phyloP scores from a whole-genome alignment of 2,113 vertebrate species.

The Anseranas semipalmata region DNA sequence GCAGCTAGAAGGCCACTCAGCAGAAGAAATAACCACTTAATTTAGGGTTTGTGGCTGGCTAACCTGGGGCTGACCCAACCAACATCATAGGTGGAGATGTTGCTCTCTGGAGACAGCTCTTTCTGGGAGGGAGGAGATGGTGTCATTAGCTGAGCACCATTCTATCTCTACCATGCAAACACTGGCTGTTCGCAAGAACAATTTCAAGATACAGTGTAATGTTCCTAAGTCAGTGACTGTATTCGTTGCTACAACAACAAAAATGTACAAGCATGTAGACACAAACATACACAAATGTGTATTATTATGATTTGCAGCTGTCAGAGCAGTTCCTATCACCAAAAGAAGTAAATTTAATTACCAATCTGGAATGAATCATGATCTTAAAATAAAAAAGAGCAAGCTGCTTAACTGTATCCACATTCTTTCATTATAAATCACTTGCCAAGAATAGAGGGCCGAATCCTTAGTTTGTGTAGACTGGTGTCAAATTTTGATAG shows the following conservation, averaged over 20 bases:
- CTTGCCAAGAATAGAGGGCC: not conserved
- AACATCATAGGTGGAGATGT: not conserved
- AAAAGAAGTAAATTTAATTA: slow-evolving; percentile 28
- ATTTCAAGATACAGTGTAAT: not conserved
- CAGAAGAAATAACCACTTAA: not conserved
- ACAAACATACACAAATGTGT: slow-evolving; percentile 6
- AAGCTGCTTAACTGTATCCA: not conserved
- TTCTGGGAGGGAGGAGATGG: not conserved
- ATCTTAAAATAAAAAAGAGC: slow-evolving; percentile 16
- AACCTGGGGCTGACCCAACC: rapidly evolving
- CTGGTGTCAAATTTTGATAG: not conserved
- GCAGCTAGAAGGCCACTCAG: rapidly evolving
- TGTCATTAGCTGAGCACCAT: not conserved
- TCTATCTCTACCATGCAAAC: not conserved
- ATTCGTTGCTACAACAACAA: not conserved
- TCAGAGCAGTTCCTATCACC: not conserved
- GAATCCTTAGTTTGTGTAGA: not conserved
- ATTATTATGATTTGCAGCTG: slow-evolving; percentile 44
- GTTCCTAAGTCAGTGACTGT: not conserved
- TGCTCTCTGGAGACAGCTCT: not conserved
- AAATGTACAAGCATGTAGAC: not conserved
- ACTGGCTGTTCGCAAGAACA: not conserved
- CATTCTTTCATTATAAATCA: slow-evolving; percentile 13
- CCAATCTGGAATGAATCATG: not conserved
- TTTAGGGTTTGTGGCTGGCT: not conserved